phyloP scores from a whole-genome alignment of 2,113 vertebrate species.

The Peromyscus leucopus region DNA sequence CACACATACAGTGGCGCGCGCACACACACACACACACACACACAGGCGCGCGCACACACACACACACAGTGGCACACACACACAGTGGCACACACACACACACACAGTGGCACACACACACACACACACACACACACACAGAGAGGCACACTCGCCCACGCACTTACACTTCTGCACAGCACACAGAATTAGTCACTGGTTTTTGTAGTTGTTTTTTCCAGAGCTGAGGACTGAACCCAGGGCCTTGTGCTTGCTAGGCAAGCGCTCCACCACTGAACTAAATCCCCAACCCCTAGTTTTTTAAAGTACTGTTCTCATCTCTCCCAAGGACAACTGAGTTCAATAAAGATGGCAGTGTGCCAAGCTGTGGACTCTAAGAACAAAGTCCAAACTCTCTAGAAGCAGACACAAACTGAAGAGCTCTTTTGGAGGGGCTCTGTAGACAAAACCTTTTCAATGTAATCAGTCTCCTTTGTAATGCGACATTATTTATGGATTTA shows the following conservation, averaged over 20 bases:
- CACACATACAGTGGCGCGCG: too few relatives aligned
- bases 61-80: too few relatives aligned
- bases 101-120: too few relatives aligned
- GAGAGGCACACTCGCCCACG: not conserved
- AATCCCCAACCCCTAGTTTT: not conserved
- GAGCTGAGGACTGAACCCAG: too few relatives aligned
- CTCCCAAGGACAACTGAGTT: not conserved
- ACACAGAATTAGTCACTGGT: not conserved
- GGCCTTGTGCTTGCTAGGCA: too few relatives aligned
- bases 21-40: too few relatives aligned
- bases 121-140: too few relatives aligned
- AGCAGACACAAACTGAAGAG: not conserved
- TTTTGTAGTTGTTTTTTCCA: too few relatives aligned
- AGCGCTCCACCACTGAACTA: too few relatives aligned
- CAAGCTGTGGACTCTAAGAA: constrained; percentile 18
- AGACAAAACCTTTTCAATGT: constrained; percentile 3
- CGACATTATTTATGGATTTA: not conserved
- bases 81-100: too few relatives aligned
- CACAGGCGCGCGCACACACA: too few relatives aligned
- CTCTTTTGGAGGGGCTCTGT: not conserved
- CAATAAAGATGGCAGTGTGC: not conserved
- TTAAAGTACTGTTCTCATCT: not conserved
- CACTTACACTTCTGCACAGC: not conserved
- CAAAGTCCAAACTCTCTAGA: not conserved
- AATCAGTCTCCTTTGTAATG: not conserved